Conservation (phyloP, 2,797 vertebrate species). For the Pelochelys cantorii region DNA sequence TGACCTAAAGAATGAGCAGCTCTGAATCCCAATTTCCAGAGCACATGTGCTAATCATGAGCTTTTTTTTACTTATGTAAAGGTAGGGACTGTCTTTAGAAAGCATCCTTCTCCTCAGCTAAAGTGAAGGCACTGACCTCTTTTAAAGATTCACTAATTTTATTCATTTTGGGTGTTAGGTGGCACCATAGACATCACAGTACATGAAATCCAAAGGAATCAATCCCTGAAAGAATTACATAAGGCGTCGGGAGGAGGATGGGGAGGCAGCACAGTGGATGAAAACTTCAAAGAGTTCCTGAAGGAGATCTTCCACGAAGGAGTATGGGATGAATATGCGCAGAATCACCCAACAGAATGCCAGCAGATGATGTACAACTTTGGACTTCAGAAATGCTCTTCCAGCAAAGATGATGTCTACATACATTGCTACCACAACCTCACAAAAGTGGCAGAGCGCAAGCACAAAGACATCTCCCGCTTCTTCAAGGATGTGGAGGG, state of each 20-base stretch:
- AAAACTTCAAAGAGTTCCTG: conserved; percentile 53
- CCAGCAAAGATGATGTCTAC: not conserved
- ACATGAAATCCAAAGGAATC: conserved; percentile 54
- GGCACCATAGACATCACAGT: conserved; percentile 69
- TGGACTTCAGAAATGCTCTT: conserved; percentile 41
- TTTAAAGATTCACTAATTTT: not conserved
- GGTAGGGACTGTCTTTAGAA: not conserved
- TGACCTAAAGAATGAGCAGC: not conserved
- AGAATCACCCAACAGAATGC: not conserved
- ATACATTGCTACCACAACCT: conserved; percentile 54
- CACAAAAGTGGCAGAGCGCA: not conserved
- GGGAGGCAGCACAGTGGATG: conserved; percentile 65
- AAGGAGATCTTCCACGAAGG: conserved; percentile 34
- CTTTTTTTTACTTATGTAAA: not conserved
- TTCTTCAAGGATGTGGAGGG: conserved; percentile 9
- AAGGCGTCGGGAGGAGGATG: conserved; percentile 62
- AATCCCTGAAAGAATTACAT: conserved; percentile 63
- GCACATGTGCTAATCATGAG: not conserved
- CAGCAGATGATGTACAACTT: conserved; percentile 64
- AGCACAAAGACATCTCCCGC: conserved; percentile 4
- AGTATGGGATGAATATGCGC: conserved; percentile 48
- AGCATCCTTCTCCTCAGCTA: not conserved
- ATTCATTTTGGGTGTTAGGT: not conserved
- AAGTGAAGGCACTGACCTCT: not conserved
- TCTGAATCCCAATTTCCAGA: not conserved